phyloP scores from a whole-genome alignment of 2,888 invertebrate genomes.

The Cryptophagus acutangulus region DNA sequence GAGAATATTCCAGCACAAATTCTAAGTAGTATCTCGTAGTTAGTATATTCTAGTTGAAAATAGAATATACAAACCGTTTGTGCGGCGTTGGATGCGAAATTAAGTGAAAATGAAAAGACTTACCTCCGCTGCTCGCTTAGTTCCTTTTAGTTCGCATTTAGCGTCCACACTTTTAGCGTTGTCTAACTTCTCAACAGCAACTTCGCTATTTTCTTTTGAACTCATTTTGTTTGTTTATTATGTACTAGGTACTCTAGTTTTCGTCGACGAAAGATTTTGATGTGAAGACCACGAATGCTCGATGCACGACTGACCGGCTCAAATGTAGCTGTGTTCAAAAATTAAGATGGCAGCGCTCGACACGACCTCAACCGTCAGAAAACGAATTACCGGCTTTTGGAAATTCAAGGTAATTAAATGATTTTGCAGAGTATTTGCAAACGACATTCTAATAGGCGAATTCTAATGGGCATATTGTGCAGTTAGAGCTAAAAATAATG shows the following conservation, averaged over 20 bases:
- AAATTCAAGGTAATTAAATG: slow-evolving; percentile 28
- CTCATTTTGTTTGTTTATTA: slow-evolving; percentile 58
- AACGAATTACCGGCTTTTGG: slow-evolving; percentile 43
- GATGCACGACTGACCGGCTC: slow-evolving; percentile 67
- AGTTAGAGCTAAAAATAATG: background rate
- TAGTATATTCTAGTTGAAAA: too few relatives aligned
- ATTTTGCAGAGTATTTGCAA: slow-evolving; percentile 15
- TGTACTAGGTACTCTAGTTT: slow-evolving; percentile 5
- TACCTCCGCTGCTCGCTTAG: slow-evolving; percentile 84
- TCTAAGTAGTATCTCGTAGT: too few relatives aligned
- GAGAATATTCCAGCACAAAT: too few relatives aligned
- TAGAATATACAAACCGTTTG: too few relatives aligned
- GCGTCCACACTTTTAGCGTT: slow-evolving; percentile 71
- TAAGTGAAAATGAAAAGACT: too few relatives aligned
- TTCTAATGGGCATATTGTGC: background rate
- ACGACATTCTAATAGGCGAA: background rate
- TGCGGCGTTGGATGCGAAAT: too few relatives aligned
- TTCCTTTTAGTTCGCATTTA: slow-evolving; percentile 80
- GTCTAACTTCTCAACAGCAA: slow-evolving; percentile 78
- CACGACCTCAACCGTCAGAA: slow-evolving; percentile 49
- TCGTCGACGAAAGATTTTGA: slow-evolving; percentile 19
- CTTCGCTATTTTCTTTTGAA: slow-evolving; percentile 81
- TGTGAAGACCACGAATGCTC: slow-evolving; percentile 56
- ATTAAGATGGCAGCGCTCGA: slow-evolving; percentile 76
- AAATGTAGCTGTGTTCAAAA: slow-evolving; percentile 70